Evolutionary conservation across 2,797 vertebrate species (phyloP), one percentile per base, ranked within the genome.

Genomic region (Acanthornis magna): DNA sequence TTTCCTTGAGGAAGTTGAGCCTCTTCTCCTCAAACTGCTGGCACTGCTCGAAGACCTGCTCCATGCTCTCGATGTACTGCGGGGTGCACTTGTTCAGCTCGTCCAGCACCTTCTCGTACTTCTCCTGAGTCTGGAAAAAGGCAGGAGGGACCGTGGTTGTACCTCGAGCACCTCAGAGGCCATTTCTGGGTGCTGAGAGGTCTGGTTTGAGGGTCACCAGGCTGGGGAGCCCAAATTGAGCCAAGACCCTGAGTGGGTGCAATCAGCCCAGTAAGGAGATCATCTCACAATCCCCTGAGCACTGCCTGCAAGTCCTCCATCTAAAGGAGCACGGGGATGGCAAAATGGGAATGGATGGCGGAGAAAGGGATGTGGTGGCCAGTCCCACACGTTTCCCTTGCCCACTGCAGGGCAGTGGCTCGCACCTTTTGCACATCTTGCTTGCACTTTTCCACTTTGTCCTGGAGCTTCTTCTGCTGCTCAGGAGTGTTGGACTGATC

Each of bases 11-110:
- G 98, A 99, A 99, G 96, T 97, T 98, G 96, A 99, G 97, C 85
- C 99, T 98, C 97, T 98, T 99, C 88, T 99, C 99, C 89, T 99
- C 99, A 42, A 99, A 99, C 96, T 99, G 98, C 98, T 99, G 99
- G 96, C 99, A 99, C 97, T 98, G 98, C 68, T 98, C 98, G 0
- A 99, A 99, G 96, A 99, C 98, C 95, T 98, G 98, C 97, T 99
- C 99, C 99, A 99, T 99, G 98, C 98, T 98, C 91, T 99, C 99
- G 81, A 98, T 99, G 97, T 99, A 99, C 97, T 98, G 98, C 0
- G 99, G 99, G 1, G 98, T 99, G 94, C 98, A 98, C 85, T 98
- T 99, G 85, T 97, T 98, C 96, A 99, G 98, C 91, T 99, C 99
- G 0, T 99, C 99, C 97, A 99, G 96, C 58, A 98, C 98, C 97